Base-by-base conservation (phyloP, 2,888 invertebrate species). In the Drosophila pegasa region DNA sequence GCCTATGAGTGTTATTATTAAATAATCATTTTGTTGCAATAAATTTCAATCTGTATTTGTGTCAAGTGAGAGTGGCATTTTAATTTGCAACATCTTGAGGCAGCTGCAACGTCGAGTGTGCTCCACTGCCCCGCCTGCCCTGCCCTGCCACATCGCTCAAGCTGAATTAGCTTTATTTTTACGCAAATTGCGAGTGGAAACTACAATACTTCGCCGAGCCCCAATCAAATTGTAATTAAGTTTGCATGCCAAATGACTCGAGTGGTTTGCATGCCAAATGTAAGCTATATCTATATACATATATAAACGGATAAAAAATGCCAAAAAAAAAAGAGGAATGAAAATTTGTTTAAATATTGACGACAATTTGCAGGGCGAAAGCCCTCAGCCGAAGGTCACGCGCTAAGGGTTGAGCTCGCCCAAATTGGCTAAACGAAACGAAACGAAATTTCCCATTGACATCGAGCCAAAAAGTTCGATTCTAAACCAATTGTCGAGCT, bases 11-110 rank as follows among this genome's bases (percentile, higher is more conserved):
- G 69, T 83, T 84, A 69, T 80, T 78, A 84, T 84, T 86, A 84
- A 84, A 86, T 80, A 86, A 83, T 84, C 78, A 86, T 86, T 86
- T 80, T 77, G 64, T 74, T 78, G 86, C 86, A 83, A 86, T 86
- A 84, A 80, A 86, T 84, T 78, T 78, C 83, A 86, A 83, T 86
- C 83, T 78, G 71, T 60, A 63, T 65, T 51, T 48, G 63, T 74
- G 73, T 70, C 82, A 82, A 69, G 59, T 74, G 80, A 86, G 78
- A 86, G 75, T 82, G 83, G 68, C 83, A 83, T 72, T 66, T 86
- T 80, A 76, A 86, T 83, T 86, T 86, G 65, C 65, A 56, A 51
- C 58, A 37, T 54, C 57, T 50, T 59, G 18, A 47, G 47, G 27
- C 20, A 8, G 4, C 40, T 2, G 22, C 22, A 6, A 9, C 5